These are phyloP conservation scores for Hyposoter dolosus DNA, from an alignment of 2,888 invertebrate species.

Conservation along the genomic window DNA sequence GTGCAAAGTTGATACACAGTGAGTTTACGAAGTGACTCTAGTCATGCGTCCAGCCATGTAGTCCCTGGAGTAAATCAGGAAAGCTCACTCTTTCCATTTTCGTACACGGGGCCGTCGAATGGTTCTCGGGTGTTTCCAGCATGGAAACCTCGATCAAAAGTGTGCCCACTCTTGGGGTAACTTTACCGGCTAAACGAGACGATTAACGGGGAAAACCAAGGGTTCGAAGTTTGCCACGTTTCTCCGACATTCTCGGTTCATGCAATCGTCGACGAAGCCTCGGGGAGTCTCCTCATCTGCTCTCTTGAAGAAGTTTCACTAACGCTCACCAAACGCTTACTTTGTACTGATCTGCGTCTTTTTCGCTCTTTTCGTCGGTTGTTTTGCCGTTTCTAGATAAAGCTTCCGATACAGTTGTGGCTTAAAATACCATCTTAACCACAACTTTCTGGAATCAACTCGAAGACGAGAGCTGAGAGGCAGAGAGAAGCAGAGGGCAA, in stretches of 20 bases:
- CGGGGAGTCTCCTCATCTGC: slow-evolving; percentile 28
- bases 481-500: no score
- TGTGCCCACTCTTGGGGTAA: slow-evolving; percentile 51
- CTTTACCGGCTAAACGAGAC: slow-evolving; percentile 64
- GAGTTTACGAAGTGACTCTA: slow-evolving; percentile 33
- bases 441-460: slow-evolving; percentile 16
- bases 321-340: slow-evolving; percentile 33
- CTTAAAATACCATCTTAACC: background rate
- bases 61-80: slow-evolving; percentile 38
- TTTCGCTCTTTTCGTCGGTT: background rate
- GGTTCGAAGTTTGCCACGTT: slow-evolving; percentile 62
- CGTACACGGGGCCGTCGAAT: slow-evolving; percentile 44
- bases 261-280: slow-evolving; percentile 60
- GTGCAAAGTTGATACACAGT: slow-evolving; percentile 5
- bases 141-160: slow-evolving; percentile 52
- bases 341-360: slow-evolving; percentile 29
- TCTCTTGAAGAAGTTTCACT: slow-evolving; percentile 29
- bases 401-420: background rate
- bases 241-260: slow-evolving; percentile 43
- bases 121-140: slow-evolving; percentile 33
- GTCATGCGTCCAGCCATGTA: slow-evolving; percentile 9
- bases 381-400: background rate
- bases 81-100: slow-evolving; percentile 53
- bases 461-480: background rate
- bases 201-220: slow-evolving; percentile 65